Evolutionary conservation across 2,888 invertebrate species (phyloP).

Genomic region (Papilio elwesi): DNA sequence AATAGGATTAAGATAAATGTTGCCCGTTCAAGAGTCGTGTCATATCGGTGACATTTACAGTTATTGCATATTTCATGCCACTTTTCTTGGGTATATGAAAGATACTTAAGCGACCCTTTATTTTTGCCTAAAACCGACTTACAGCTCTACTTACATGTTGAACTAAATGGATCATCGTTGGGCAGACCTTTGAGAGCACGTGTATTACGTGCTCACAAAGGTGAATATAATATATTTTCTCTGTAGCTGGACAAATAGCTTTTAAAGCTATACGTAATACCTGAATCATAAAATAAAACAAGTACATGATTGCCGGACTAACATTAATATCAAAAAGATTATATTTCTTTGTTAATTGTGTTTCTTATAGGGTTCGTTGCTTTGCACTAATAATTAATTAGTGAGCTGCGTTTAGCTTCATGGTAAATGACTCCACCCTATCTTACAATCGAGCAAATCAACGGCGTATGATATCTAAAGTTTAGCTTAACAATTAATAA

Average conservation of each 20-base stretch:
- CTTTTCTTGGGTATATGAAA: constrained; percentile 32
- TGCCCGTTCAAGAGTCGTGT: not conserved
- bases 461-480: no score
- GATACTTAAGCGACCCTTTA: constrained; percentile 41
- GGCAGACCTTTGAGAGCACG: constrained; percentile 33
- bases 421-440: no score
- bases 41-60: constrained; percentile 29
- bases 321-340: no score
- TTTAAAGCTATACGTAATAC: constrained; percentile 1
- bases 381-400: no score
- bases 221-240: constrained; percentile 30
- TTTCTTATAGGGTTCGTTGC: no score
- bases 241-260: constrained; percentile 20
- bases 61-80: constrained; percentile 30
- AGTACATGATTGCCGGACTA: no score
- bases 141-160: constrained; percentile 32
- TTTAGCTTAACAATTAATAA: no score
- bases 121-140: constrained; percentile 41
- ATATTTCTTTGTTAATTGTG: no score
- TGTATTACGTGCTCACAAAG: constrained; percentile 32
- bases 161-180: constrained; percentile 39
- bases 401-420: no score
- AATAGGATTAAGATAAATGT: constrained; percentile 13
- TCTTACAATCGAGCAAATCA: no score
- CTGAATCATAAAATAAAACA: not conserved